Percentiles rank a stretch among this genome's conserved stretches.
Conservation (phyloP, 2,888 invertebrate species). For the Pristionchus maxplancki region DNA sequence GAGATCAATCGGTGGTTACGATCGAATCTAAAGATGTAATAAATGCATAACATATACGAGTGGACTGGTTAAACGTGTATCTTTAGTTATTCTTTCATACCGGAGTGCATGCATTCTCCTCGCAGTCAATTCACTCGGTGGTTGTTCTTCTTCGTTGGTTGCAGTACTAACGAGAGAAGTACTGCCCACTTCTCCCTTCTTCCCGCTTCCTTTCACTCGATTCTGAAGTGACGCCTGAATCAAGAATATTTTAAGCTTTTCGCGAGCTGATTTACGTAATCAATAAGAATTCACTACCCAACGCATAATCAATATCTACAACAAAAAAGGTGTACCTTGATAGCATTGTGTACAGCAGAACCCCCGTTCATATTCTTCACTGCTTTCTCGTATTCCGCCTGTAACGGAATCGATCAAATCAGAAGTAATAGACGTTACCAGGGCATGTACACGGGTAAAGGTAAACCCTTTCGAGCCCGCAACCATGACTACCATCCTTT, state of each 20-base stretch:
- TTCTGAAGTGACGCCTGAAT: slow-evolving; percentile 49
- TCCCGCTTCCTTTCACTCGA: slow-evolving; percentile 48
- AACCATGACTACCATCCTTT: slow-evolving; percentile 36
- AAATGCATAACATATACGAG: neutral
- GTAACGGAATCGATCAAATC: neutral
- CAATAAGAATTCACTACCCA: too few species aligned
- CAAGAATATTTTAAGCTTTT: too few species aligned
- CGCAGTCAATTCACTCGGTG: slow-evolving; percentile 48
- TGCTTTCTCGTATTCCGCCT: slow-evolving; percentile 50
- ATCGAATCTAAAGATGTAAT: slow-evolving; percentile 35
- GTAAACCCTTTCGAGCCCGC: neutral
- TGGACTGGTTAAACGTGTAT: too few species aligned
- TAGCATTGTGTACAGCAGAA: slow-evolving; percentile 30
- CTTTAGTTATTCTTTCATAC: slow-evolving; percentile 5
- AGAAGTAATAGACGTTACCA: too few species aligned
- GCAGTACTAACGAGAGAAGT: slow-evolving; percentile 44
- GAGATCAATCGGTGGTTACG: slow-evolving; percentile 50
- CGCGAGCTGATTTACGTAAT: too few species aligned
- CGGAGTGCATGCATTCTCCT: slow-evolving; percentile 51
- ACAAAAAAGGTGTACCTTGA: slow-evolving; percentile 35
- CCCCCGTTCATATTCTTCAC: slow-evolving; percentile 42
- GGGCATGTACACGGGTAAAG: neutral
- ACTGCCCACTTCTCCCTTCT: slow-evolving; percentile 40
- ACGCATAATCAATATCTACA: too few species aligned
- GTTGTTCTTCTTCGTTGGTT: slow-evolving; percentile 47